Percentiles rank a stretch among this genome's conserved stretches.
phyloP scores from a whole-genome alignment of 2,113 vertebrate species.

The Poecile atricapillus region DNA sequence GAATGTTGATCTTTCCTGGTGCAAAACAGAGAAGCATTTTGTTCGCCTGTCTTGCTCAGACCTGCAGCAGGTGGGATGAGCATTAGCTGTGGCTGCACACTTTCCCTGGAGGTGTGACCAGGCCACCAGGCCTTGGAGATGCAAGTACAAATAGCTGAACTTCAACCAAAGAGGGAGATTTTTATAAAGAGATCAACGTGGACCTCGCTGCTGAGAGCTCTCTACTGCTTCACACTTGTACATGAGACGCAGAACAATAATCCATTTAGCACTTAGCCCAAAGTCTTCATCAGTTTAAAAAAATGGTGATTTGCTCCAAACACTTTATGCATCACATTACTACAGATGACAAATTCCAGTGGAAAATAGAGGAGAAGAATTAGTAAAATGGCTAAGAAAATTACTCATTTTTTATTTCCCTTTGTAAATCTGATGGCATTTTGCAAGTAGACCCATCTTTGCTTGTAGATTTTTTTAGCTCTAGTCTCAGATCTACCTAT shows the following conservation, averaged over 20 bases:
- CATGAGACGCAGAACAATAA: not conserved
- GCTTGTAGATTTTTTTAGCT: not conserved
- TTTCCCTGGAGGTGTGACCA: not conserved
- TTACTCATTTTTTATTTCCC: not conserved
- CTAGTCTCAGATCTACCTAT: not conserved
- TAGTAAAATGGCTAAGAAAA: not conserved
- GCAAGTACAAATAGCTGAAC: not conserved
- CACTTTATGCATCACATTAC: not conserved
- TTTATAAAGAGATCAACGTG: not conserved
- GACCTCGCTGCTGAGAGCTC: not conserved
- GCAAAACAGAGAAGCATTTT: not conserved
- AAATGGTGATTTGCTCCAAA: not conserved
- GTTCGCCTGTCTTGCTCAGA: not conserved
- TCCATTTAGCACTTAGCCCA: not conserved
- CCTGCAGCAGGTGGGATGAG: not conserved
- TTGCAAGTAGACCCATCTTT: not conserved
- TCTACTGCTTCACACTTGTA: not conserved
- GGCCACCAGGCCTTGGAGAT: not conserved
- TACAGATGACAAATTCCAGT: not conserved
- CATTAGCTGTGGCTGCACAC: not conserved
- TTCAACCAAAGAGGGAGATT: not conserved
- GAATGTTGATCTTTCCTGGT: not conserved
- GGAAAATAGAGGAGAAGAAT: not conserved
- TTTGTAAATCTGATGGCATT: not conserved
- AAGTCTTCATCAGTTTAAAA: not conserved